phyloP scores from a whole-genome alignment of 2,113 vertebrate genomes.

The Meriones unguiculatus region DNA sequence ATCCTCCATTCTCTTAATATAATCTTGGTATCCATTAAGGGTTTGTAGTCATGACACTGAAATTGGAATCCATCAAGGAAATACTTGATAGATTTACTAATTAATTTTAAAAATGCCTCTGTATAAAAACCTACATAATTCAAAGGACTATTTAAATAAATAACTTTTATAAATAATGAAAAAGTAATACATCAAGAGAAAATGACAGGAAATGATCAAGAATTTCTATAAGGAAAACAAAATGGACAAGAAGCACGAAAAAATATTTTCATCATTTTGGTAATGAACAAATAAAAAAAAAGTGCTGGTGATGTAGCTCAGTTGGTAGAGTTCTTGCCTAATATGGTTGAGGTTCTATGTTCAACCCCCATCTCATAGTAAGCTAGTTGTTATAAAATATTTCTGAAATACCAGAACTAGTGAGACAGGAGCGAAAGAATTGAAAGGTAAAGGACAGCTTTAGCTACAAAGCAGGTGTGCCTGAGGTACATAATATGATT shows the following conservation, averaged over 20 bases:
- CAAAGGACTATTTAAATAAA: conserved; percentile 13
- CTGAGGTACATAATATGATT: background rate
- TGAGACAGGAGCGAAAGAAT: background rate
- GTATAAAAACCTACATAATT: conserved; percentile 27
- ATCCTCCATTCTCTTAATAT: conserved; percentile 62
- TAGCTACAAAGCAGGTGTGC: background rate
- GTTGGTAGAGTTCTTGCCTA: background rate
- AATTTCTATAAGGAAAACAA: conserved; percentile 38
- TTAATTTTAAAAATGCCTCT: conserved; percentile 9
- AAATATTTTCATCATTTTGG: background rate
- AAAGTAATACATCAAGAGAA: conserved; percentile 20
- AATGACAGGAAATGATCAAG: background rate
- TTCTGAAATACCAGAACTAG: background rate
- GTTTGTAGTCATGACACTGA: conserved; percentile 1
- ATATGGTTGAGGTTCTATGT: fast-evolving
- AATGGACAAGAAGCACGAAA: background rate
- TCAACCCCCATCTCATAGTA: background rate
- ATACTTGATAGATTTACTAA: conserved; percentile 24
- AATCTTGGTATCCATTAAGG: conserved; percentile 10
- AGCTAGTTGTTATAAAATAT: background rate
- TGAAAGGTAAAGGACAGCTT: background rate
- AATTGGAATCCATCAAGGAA: conserved; percentile 37
- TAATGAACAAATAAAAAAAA: background rate
- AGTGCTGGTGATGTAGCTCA: too few species aligned
- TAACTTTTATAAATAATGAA: conserved; percentile 39